A percentile compares a stretch with the other conserved stretches of the same genome.
Evolutionary conservation across 2,888 invertebrate genomes (phyloP).

Genomic region (Torymus texanus): DNA sequence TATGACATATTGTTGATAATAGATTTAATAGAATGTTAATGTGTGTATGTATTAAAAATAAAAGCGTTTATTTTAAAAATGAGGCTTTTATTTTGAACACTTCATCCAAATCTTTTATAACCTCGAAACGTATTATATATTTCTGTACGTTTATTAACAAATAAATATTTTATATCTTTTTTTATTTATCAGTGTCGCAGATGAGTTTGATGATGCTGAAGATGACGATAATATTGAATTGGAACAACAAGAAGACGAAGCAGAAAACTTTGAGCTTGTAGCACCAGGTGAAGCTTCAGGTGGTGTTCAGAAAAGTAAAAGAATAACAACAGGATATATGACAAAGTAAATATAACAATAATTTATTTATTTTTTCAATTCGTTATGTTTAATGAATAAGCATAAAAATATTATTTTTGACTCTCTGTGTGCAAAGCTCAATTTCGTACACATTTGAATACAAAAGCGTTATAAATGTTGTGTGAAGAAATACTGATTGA

Average conservation of each 20-base stretch:
- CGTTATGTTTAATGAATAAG: slow-evolving; percentile 49
- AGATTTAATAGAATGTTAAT: not conserved
- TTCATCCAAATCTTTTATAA: too few relatives aligned
- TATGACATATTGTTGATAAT: slow-evolving; percentile 3
- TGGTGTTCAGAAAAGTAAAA: slow-evolving; percentile 89
- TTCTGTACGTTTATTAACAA: not conserved
- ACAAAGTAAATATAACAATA: slow-evolving; percentile 84
- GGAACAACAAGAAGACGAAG: slow-evolving; percentile 91
- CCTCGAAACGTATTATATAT: too few relatives aligned
- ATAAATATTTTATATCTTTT: not conserved
- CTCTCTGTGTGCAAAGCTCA: too few relatives aligned
- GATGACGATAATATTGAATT: slow-evolving; percentile 92
- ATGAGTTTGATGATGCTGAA: slow-evolving; percentile 93
- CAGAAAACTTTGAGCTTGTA: slow-evolving; percentile 89
- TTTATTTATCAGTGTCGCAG: slow-evolving; percentile 78
- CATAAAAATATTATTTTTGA: slow-evolving; percentile 60
- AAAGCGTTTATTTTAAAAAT: too few relatives aligned
- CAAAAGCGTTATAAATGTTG: too few relatives aligned
- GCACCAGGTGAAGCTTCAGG: slow-evolving; percentile 87
- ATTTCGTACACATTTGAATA: too few relatives aligned
- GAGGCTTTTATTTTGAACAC: too few relatives aligned
- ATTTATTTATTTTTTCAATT: slow-evolving; percentile 45
- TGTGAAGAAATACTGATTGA: too few relatives aligned
- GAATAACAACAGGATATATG: slow-evolving; percentile 98
- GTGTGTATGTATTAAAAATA: too few relatives aligned